Evolutionary conservation across 2,888 invertebrate genomes (phyloP), one percentile per base, ranked within the genome.

Genomic region (Strigamia maritima): DNA sequence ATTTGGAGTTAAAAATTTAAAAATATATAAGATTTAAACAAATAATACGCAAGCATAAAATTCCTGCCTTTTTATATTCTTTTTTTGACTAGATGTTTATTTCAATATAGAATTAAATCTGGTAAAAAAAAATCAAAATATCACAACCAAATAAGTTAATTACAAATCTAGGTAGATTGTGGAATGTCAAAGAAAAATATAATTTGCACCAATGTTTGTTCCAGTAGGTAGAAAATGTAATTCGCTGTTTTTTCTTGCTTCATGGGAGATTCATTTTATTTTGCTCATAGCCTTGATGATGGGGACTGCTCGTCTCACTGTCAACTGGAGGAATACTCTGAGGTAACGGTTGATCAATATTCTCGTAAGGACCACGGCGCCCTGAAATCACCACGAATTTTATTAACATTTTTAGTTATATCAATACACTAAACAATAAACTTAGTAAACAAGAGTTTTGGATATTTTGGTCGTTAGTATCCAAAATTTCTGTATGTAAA

Each of bases 361-460:
- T 79, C 28, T 79, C 79, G 54, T 79, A 79, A 38, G 79, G 79
- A 14, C 79, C 79, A 26, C 79, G 44, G 2, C 60, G 60, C 38
- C 76, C 79, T 79, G 54, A 54, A 54, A 19, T 19, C 3, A 54
- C 8, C n/a, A 8, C 16, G 6, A 19, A 6, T 19, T 16, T 22
- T 22, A n/a, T 54, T 54, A 54, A n/a, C 19, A 35, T 35, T 35
- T 35, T 35, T 35, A 10, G 8, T 35, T 35, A 8, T 35, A 1
- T 35, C 0, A 35, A 35, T 4, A 3, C 35, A 35, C 35, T 35
- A 6, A 35, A 35, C 35, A 35, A 35, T 35, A 35, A 35, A 35
- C 10, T 1, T 35, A 6, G 35, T 8, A 35, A 35, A 35, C 35
- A 8, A 35, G 10, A 35, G 35, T 35, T 35, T 35, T 35, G 6